phyloP scores from a whole-genome alignment of 2,113 vertebrate species.

The Nanorana parkeri region DNA sequence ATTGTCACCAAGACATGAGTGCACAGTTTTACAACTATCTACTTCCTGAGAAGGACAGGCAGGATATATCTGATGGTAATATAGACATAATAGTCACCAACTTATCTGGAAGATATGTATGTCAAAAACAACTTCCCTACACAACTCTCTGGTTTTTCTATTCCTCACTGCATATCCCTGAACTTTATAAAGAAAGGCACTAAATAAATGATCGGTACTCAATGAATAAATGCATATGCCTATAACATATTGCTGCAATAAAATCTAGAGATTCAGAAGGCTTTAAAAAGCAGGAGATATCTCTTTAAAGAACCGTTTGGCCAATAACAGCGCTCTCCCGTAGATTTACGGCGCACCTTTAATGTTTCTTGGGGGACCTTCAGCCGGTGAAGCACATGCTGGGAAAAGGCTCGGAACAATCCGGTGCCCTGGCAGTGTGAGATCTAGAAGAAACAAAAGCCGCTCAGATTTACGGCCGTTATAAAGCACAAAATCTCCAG shows the following conservation, averaged over 20 bases:
- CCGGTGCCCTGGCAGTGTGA: slow-evolving; percentile 88
- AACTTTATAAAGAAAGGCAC: neutral
- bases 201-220: slow-evolving; percentile 8
- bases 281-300: slow-evolving; percentile 1
- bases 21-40: too few relatives aligned
- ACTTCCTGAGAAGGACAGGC: too few relatives aligned
- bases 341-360: slow-evolving; percentile 72
- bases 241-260: neutral
- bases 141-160: neutral
- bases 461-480: slow-evolving; percentile 1
- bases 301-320: slow-evolving; percentile 6
- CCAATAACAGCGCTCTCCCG: neutral
- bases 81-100: too few relatives aligned
- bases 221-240: slow-evolving; percentile 6
- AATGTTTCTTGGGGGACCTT: slow-evolving; percentile 81
- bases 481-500: slow-evolving; percentile 5
- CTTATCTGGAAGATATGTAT: too few relatives aligned
- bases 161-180: neutral
- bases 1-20: too few relatives aligned
- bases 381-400: slow-evolving; percentile 91
- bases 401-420: slow-evolving; percentile 92
- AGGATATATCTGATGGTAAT: too few relatives aligned
- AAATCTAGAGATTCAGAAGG: neutral
- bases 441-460: slow-evolving; percentile 77
- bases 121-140: too few relatives aligned